A percentile compares a stretch with the other conserved stretches of the same genome.
These are phyloP conservation scores for Panagrolaimus sp. DNA, from an alignment of 1,140 invertebrate genomes.

Conservation along the genomic window DNA sequence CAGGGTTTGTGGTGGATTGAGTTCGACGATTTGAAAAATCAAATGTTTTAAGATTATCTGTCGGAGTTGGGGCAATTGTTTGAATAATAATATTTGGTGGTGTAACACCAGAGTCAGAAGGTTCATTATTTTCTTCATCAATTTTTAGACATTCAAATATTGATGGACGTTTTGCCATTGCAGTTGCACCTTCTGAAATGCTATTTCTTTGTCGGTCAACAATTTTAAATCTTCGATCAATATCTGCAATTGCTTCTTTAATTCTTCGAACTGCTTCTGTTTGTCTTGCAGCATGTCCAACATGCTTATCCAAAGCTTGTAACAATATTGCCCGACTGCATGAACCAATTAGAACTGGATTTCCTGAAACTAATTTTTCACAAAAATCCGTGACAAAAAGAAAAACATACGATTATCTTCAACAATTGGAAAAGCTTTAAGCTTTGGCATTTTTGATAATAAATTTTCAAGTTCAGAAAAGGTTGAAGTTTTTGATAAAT, in stretches of 20 bases:
- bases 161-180: no score
- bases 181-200: no score
- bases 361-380: background rate
- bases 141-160: no score
- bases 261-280: conserved; percentile 36
- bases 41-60: no score
- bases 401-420: conserved; percentile 34
- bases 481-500: conserved; percentile 43
- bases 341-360: conserved; percentile 46
- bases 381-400: background rate
- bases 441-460: conserved; percentile 25
- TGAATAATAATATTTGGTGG: no score
- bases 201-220: conserved; percentile 11
- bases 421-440: conserved; percentile 54
- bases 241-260: conserved; percentile 15
- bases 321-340: conserved; percentile 42
- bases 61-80: no score
- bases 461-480: conserved; percentile 47
- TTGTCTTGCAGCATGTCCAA: conserved; percentile 37
- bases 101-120: no score
- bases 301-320: conserved; percentile 30
- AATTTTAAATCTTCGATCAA: conserved; percentile 30
- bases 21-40: no score
- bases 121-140: no score
- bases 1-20: no score